Evolutionary conservation across 1,140 invertebrate species (phyloP).

Genomic region (Pseudachorutes palmiensis): DNA sequence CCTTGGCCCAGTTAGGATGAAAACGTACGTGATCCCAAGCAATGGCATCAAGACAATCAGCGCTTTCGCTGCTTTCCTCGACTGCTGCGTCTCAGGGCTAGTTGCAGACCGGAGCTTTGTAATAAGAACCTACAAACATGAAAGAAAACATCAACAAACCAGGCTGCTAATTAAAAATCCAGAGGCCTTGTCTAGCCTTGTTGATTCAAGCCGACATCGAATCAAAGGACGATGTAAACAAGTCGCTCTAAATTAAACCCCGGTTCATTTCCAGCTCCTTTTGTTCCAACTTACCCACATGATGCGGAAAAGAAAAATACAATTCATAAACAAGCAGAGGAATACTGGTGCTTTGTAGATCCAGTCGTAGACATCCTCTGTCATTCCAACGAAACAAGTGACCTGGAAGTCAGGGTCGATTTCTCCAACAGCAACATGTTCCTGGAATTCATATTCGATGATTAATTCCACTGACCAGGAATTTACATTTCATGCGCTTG

Average conservation of each 20-base stretch:
- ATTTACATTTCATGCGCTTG: neutral
- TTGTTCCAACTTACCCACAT: constrained; percentile 69
- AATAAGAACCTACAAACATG: constrained; percentile 88
- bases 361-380: constrained; percentile 64
- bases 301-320: constrained; percentile 77
- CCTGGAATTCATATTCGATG: neutral
- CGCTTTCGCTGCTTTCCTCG: constrained; percentile 81
- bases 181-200: no score
- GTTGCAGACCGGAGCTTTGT: constrained; percentile 82
- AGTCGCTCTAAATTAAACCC: no score
- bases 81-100: constrained; percentile 75
- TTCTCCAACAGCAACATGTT: neutral
- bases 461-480: neutral
- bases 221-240: no score
- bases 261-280: no score
- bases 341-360: constrained; percentile 68
- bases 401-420: neutral
- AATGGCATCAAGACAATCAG: constrained; percentile 77
- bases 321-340: constrained; percentile 64
- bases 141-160: constrained; percentile 62
- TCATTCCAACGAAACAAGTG: constrained; percentile 52
- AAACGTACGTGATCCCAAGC: constrained; percentile 76
- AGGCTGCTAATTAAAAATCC: constrained; percentile 12
- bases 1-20: constrained; percentile 59
- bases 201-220: no score